Conservation (phyloP, 2,888 invertebrate genomes). For the Sympetrum striolatum region DNA sequence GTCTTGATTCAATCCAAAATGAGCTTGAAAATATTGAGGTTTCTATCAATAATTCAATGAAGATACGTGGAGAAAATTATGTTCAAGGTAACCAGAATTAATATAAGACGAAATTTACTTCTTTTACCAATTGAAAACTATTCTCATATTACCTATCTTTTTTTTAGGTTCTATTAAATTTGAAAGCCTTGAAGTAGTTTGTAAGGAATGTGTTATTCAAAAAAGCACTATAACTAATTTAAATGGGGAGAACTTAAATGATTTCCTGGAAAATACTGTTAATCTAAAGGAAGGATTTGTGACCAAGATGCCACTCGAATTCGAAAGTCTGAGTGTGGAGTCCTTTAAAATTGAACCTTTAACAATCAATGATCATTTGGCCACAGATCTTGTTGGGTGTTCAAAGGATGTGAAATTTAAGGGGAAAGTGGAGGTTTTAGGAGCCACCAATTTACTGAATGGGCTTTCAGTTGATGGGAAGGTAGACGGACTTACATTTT, state of each 20-base stretch:
- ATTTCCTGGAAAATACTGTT: slow-evolving; percentile 16
- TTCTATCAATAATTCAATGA: slow-evolving; percentile 3
- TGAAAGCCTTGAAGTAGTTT: neutral
- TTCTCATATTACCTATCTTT: neutral
- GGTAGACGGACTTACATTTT: slow-evolving; percentile 55
- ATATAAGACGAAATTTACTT: neutral
- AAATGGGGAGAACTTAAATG: slow-evolving; percentile 41
- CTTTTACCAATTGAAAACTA: neutral
- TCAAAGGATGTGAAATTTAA: neutral
- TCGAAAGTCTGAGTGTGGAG: slow-evolving; percentile 1
- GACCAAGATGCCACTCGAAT: neutral
- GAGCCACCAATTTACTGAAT: slow-evolving; percentile 50
- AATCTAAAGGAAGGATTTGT: slow-evolving; percentile 23
- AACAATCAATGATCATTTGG: slow-evolving; percentile 7
- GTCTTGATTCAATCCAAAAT: neutral
- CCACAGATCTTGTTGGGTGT: slow-evolving; percentile 1
- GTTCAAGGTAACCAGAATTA: neutral
- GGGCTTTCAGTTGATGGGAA: slow-evolving; percentile 52
- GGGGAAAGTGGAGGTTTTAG: neutral
- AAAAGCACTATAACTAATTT: neutral
- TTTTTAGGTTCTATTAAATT: slow-evolving; percentile 35
- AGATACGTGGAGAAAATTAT: neutral
- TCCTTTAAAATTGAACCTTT: neutral
- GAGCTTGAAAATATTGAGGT: neutral
- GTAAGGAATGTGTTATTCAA: slow-evolving; percentile 16